phyloP scores from a whole-genome alignment of 2,797 vertebrate species.

The Danio aesculapii region DNA sequence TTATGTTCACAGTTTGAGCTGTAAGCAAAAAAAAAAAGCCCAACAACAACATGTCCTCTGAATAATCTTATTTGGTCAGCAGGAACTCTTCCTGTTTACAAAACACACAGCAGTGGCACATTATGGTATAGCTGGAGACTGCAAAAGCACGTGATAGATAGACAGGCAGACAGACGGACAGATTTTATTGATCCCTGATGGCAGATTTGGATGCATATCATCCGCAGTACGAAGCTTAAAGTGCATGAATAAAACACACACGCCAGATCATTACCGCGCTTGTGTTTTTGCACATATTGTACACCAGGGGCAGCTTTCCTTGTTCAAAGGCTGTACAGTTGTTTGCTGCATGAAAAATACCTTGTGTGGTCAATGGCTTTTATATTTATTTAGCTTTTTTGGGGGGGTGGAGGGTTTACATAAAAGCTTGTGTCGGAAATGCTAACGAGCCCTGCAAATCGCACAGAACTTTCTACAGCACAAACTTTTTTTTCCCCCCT shows the following conservation, averaged over 20 bases:
- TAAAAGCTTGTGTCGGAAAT: constrained; percentile 7
- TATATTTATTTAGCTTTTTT: no score
- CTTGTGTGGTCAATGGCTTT: neutral
- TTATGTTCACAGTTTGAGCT: constrained; percentile 52
- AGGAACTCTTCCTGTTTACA: constrained; percentile 50
- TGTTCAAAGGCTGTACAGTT: constrained; percentile 7
- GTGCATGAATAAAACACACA: constrained; percentile 21
- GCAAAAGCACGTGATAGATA: constrained; percentile 23
- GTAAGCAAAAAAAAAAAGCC: constrained; percentile 30
- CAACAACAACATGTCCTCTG: constrained; percentile 38
- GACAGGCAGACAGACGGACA: constrained; percentile 33
- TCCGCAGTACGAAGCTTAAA: neutral
- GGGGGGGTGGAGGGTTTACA: neutral
- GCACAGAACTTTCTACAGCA: constrained; percentile 16
- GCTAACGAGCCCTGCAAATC: constrained; percentile 34
- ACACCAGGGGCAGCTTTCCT: constrained; percentile 4
- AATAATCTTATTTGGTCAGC: constrained; percentile 52
- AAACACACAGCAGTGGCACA: constrained; percentile 27
- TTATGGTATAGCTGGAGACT: constrained; percentile 48
- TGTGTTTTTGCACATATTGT: constrained; percentile 11
- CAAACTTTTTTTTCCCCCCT: constrained; percentile 19
- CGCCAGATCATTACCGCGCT: neutral
- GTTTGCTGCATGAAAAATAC: neutral
- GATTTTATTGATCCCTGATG: constrained; percentile 38
- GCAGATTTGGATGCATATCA: constrained; percentile 36